A percentile compares a stretch with the other conserved stretches of the same genome.
phyloP scores from a whole-genome alignment of 2,797 vertebrate species.

The Chelon auratus region DNA sequence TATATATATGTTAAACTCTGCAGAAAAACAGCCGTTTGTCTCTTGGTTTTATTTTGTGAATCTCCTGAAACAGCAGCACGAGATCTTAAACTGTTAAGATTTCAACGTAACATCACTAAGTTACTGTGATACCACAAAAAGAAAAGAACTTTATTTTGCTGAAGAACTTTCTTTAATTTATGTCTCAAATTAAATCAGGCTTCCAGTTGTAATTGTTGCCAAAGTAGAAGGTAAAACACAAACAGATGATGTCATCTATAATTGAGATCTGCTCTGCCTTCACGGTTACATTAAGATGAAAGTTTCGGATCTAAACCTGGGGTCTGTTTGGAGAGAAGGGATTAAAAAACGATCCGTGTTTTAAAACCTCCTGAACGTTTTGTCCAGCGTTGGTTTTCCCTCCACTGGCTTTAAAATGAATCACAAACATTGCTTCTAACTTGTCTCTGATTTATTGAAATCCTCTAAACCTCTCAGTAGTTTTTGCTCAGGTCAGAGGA shows the following conservation, averaged over 20 bases:
- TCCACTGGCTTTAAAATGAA: constrained; percentile 18
- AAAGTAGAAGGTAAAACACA: background rate
- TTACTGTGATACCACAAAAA: background rate
- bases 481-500: background rate
- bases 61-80: too few species aligned
- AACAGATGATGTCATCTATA: constrained; percentile 5
- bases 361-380: constrained; percentile 3
- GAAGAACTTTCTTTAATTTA: constrained; percentile 11
- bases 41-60: too few species aligned
- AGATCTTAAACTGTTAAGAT: too few species aligned
- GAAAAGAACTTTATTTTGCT: background rate
- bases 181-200: constrained; percentile 21
- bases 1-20: too few species aligned
- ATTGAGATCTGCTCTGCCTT: constrained; percentile 13
- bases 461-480: background rate
- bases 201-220: constrained; percentile 16
- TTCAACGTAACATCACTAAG: too few species aligned
- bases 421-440: constrained; percentile 11
- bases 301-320: background rate
- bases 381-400: constrained; percentile 19
- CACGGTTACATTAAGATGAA: constrained; percentile 15
- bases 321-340: background rate
- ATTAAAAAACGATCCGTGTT: constrained; percentile 11
- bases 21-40: too few species aligned
- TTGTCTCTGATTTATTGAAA: constrained; percentile 19